phyloP scores from a whole-genome alignment of 2,888 invertebrate species.

The Agrotis ipsilon region DNA sequence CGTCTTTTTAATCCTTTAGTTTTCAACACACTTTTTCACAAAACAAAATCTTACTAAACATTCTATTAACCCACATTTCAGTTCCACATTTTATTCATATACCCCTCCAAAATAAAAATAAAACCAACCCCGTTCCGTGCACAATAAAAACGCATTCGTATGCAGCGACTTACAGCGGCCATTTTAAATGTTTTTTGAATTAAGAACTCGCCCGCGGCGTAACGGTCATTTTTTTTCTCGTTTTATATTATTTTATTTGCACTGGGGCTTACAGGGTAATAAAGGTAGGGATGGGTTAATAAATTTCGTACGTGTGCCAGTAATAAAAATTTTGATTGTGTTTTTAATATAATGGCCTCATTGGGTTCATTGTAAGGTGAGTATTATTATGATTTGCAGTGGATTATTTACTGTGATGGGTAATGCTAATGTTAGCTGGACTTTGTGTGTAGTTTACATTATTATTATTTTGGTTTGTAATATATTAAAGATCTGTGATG shows the following conservation, averaged over 20 bases:
- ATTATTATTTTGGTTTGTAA: conserved; percentile 13
- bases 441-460: conserved; percentile 8
- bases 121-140: conserved; percentile 21
- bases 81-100: conserved; percentile 23
- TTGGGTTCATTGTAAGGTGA: conserved; percentile 61
- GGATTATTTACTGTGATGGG: conserved; percentile 44
- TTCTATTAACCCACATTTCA: conserved; percentile 41
- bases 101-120: conserved; percentile 35
- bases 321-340: conserved; percentile 72
- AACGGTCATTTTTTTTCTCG: conserved; percentile 74
- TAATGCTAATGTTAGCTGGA: conserved; percentile 42
- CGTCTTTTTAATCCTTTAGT: no score
- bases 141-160: conserved; percentile 64
- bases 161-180: conserved; percentile 61
- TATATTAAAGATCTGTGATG: neutral
- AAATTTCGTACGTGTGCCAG: conserved; percentile 71
- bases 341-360: conserved; percentile 66
- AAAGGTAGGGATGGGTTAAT: conserved; percentile 78
- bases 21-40: no score
- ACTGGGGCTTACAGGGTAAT: conserved; percentile 78
- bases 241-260: conserved; percentile 79
- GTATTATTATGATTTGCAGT: conserved; percentile 52
- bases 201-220: conserved; percentile 72
- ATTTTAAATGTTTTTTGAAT: conserved; percentile 69
- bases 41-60: neutral